Percentiles rank a stretch among this genome's conserved stretches.
Evolutionary conservation across 1,140 invertebrate genomes (phyloP).

Genomic region (Meloidogyne exigua): DNA sequence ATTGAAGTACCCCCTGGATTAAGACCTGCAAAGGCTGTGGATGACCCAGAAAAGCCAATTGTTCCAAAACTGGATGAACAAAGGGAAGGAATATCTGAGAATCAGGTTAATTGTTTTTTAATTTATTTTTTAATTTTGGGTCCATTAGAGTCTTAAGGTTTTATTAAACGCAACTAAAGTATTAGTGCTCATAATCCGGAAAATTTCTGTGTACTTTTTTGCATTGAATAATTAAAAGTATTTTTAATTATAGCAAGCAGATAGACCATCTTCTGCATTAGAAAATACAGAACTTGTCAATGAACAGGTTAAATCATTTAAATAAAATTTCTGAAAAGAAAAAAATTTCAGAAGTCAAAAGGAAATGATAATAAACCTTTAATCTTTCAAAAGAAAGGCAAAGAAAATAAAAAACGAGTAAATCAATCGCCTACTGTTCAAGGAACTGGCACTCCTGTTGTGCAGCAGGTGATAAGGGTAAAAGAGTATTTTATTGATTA

Average conservation of each 20-base stretch:
- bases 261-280: no score
- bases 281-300: neutral
- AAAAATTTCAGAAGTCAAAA: neutral
- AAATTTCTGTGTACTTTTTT: no score
- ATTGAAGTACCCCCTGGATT: slow-evolving; percentile 17
- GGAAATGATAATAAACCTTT: neutral
- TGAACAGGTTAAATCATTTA: neutral
- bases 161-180: no score
- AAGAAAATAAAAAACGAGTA: neutral
- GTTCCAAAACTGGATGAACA: neutral
- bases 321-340: neutral
- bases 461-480: neutral
- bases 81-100: neutral
- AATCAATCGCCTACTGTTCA: neutral
- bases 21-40: slow-evolving; percentile 16
- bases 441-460: neutral
- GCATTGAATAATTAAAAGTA: no score
- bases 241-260: no score
- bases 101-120: neutral
- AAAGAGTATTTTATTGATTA: neutral
- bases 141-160: no score
- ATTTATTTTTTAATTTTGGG: no score
- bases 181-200: no score
- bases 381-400: neutral
- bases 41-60: neutral